Evolutionary conservation across 2,113 vertebrate species (phyloP), one percentile per base, ranked within the genome.

Genomic region (Sphaerodactylus townsendi): DNA sequence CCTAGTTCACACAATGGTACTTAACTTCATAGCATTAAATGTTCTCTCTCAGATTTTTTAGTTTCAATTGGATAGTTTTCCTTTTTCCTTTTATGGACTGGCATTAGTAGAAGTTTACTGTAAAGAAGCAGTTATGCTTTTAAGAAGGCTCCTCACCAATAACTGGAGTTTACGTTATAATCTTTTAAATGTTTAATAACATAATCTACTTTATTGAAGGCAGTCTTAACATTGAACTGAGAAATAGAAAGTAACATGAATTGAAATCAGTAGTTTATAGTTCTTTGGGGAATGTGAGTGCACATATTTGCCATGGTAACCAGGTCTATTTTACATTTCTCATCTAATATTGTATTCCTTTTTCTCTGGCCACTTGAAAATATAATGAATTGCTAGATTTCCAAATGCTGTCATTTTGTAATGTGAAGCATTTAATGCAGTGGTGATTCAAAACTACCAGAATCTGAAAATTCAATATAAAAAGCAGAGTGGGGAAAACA

Each of bases 361-460:
- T 88, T 85, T 93, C 86, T 92, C 70, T 82, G 62, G 83, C 33
- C 87, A 4, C 83, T 92, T 93, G 53, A 91, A 95, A 95, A 92
- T 86, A 79, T 59, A 91, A 82, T 21, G 13, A 86, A 90, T 50
- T 53, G 62, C 81, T 89, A 82, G 41, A 37, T 30, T 89, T 73
- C 80, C 21, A 86, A 66, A 87, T 84, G 23, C 33, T 78, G 19
- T 68, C n/a, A 17, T 89, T 89, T 86, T 81, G 83, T 92, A 87
- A 89, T 75, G 28, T 74, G 66, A 30, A 5, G 14, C 72, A 83
- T 90, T 83, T 86, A 77, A 89, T 0, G 48, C 84, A 85, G 64
- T 82, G 85, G 50, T 17, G 48, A 37, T 84, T 93, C 86, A 87
- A 25, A 92, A 82, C 11, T 70, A 73, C 84, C 65, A 88, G 28